These are phyloP conservation scores for Ophthalmotilapia sp. DNA, from an alignment of 2,113 vertebrate genomes.

Conservation along the genomic window DNA sequence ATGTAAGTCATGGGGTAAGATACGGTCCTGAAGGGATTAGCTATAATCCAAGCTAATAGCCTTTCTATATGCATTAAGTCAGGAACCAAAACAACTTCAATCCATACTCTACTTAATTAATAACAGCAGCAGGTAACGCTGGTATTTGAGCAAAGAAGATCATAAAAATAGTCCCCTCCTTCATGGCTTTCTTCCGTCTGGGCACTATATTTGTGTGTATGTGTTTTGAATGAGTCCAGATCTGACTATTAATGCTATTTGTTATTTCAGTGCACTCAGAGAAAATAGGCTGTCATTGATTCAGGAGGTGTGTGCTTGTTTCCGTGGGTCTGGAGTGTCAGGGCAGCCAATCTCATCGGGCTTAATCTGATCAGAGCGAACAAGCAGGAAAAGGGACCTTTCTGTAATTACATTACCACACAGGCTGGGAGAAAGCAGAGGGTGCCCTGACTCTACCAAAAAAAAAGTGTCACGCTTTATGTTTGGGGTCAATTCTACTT, in stretches of 20 bases:
- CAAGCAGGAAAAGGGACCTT: conserved; percentile 29
- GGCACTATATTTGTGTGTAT: background rate
- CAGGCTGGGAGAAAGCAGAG: background rate
- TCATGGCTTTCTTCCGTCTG: background rate
- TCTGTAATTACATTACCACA: conserved; percentile 57
- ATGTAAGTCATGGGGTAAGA: conserved; percentile 34
- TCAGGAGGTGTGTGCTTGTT: background rate
- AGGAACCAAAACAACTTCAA: conserved; percentile 15
- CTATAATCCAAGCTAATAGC: conserved; percentile 57
- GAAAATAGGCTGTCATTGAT: background rate
- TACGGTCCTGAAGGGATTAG: conserved; percentile 40
- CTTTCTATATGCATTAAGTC: conserved; percentile 36
- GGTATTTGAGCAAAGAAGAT: background rate
- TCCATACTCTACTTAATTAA: conserved; percentile 30
- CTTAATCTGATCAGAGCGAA: conserved; percentile 62
- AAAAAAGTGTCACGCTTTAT: background rate
- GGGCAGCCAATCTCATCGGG: conserved; percentile 17
- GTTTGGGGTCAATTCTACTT: background rate
- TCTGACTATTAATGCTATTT: background rate
- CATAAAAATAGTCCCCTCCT: background rate
- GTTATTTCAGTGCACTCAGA: background rate
- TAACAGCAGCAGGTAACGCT: conserved; percentile 4
- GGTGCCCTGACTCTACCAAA: background rate
- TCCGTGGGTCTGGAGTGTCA: background rate
- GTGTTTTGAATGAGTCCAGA: background rate